Evolutionary conservation across 2,888 invertebrate species (phyloP), one percentile per base, ranked within the genome.

Genomic region (Apoderus coryli): DNA sequence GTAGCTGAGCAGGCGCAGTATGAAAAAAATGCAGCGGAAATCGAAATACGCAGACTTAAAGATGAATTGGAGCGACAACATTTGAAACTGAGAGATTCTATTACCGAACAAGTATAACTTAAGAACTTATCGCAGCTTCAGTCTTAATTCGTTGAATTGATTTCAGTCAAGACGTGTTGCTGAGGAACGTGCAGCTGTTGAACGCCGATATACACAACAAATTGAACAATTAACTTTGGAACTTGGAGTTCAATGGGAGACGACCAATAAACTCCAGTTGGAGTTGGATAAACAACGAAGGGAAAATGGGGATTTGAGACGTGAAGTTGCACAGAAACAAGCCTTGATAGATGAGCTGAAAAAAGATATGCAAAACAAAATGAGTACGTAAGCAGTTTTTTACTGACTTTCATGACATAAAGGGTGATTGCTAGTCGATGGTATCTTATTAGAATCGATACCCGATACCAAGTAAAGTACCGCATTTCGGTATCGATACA

Each of bases 171-270:
- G 78, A 0, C 67, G 80, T 5, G 63, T 77, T 12, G 61, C 74
- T 6, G 77, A 76, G 30, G 79, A 82, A 53, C 63, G 81, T 15
- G 67, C 74, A 39, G 73, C 75, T 19, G 72, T 76, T 2, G 78
- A 81, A 48, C 64, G 76, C 25, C 65, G 80, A 0, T 81, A 79
- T 53, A 72, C 70, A 36, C 75, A 73, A 38, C 64, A 65, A 46
- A 73, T 79, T 35, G 85, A 86, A 49, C 80, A 84, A 43, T 59
- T 85, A 25, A 78, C 77, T 12, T 72, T 76, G 4, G 85, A 86
- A 45, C 60, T 82, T 13, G 76, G 77, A 0, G 72, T 72, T 2
- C 84, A 85, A 51, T 81, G 82, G 67, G 85, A 86, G 46, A 70
- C 74, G 22, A 74, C 78, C 1, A 72, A 78, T 27, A 80, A 81